These are phyloP conservation scores for Serinus canaria DNA, from an alignment of 2,113 vertebrate genomes.

Conservation along the genomic window DNA sequence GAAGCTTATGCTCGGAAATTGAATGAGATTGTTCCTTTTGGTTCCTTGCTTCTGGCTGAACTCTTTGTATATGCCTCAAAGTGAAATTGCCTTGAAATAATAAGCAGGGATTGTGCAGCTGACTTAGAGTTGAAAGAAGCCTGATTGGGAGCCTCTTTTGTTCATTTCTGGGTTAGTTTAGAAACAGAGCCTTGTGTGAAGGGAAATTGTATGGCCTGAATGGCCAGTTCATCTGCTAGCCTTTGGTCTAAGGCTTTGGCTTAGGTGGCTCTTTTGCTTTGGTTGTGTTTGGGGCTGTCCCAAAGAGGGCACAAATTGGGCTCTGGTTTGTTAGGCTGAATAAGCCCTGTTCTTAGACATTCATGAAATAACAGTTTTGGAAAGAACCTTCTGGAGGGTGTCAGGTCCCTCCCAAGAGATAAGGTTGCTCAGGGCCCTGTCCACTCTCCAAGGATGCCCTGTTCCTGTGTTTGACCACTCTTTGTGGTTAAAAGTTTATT, in stretches of 20 bases:
- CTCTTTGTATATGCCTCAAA: neutral
- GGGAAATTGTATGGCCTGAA: neutral
- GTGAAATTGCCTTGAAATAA: constrained; percentile 38
- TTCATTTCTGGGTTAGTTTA: neutral
- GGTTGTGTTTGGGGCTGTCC: neutral
- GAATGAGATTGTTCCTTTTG: constrained; percentile 15
- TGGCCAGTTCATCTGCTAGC: neutral
- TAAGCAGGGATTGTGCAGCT: neutral
- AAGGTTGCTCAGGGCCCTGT: neutral
- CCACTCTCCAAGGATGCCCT: neutral
- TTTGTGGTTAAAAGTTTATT: neutral
- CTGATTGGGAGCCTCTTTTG: neutral
- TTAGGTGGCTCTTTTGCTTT: neutral
- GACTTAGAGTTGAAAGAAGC: neutral
- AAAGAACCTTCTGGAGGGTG: neutral
- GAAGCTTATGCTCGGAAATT: neutral
- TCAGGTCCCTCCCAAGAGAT: neutral
- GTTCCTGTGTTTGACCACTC: neutral
- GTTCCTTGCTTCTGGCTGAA: constrained; percentile 37
- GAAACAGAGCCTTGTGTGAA: neutral
- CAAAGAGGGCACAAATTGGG: neutral
- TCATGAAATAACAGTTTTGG: neutral
- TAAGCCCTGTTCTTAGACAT: neutral
- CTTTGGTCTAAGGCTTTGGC: neutral
- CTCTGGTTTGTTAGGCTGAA: neutral